These are phyloP conservation scores for Eupeodes latifasciatus DNA, from an alignment of 2,888 invertebrate species.

Conservation along the genomic window DNA sequence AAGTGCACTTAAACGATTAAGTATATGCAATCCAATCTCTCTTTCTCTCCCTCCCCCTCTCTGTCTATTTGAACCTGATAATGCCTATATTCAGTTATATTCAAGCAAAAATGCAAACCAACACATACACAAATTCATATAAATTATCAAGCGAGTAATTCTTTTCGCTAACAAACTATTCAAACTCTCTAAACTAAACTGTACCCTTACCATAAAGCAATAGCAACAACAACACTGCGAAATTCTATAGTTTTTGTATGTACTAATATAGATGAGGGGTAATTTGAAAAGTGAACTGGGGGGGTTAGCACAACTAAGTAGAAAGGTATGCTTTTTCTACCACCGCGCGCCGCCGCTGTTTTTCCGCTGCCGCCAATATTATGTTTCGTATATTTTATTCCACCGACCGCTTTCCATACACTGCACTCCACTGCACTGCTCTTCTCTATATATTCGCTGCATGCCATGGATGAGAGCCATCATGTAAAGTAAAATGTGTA, in stretches of 20 bases:
- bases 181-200: constrained; percentile 35
- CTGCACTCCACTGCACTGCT: not conserved
- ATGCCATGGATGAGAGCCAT: constrained; percentile 74
- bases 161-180: constrained; percentile 58
- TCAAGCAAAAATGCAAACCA: constrained; percentile 34
- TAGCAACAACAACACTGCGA: not conserved
- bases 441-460: not conserved
- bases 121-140: constrained; percentile 1
- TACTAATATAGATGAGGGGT: constrained; percentile 37
- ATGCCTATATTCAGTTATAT: not conserved
- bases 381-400: constrained; percentile 32
- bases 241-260: constrained; percentile 18
- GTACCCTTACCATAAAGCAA: no score
- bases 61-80: constrained; percentile 29
- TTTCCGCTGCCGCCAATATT: constrained; percentile 33
- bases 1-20: constrained; percentile 73
- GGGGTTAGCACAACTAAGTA: not conserved
- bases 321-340: not conserved
- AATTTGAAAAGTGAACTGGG: not conserved
- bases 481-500: constrained; percentile 80
- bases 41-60: constrained; percentile 39
- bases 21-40: constrained; percentile 75
- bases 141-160: constrained; percentile 17
- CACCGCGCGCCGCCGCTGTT: not conserved
- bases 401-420: constrained; percentile 12